phyloP scores from a whole-genome alignment of 2,113 vertebrate genomes.

The Pterocles orientalis region DNA sequence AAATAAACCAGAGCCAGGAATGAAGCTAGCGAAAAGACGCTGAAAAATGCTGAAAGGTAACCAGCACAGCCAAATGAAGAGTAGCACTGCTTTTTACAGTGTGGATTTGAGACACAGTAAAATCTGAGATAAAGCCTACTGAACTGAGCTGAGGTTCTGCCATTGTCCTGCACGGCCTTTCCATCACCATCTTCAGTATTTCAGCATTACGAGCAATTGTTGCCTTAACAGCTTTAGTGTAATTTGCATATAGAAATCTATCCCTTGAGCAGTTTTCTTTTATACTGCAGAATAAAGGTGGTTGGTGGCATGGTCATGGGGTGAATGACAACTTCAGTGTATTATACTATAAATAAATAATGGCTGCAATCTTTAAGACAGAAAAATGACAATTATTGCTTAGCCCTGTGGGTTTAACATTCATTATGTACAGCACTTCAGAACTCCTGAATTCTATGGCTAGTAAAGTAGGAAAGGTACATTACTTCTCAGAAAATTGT shows the following conservation, averaged over 20 bases:
- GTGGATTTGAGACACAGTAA: neutral
- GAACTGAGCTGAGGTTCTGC: neutral
- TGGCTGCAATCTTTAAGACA: constrained; percentile 25
- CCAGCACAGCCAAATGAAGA: neutral
- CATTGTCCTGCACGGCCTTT: neutral
- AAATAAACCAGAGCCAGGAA: neutral
- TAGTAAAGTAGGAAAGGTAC: neutral
- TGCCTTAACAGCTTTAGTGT: neutral
- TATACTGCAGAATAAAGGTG: neutral
- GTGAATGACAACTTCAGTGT: neutral
- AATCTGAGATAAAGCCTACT: neutral
- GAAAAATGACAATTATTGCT: constrained; percentile 25
- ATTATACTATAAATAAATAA: constrained; percentile 61
- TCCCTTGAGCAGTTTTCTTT: neutral
- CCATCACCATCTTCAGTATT: neutral
- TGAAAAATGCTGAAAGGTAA: neutral
- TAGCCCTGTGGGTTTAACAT: neutral
- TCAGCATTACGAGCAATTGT: neutral
- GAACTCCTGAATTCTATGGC: neutral
- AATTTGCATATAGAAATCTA: neutral
- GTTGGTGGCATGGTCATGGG: neutral
- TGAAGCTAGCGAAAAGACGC: neutral
- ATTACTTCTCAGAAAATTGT: constrained; percentile 40
- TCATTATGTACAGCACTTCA: constrained; percentile 1
- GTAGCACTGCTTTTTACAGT: neutral